Evolutionary conservation across 2,113 vertebrate genomes (phyloP).

Genomic region (Etia nguti): DNA sequence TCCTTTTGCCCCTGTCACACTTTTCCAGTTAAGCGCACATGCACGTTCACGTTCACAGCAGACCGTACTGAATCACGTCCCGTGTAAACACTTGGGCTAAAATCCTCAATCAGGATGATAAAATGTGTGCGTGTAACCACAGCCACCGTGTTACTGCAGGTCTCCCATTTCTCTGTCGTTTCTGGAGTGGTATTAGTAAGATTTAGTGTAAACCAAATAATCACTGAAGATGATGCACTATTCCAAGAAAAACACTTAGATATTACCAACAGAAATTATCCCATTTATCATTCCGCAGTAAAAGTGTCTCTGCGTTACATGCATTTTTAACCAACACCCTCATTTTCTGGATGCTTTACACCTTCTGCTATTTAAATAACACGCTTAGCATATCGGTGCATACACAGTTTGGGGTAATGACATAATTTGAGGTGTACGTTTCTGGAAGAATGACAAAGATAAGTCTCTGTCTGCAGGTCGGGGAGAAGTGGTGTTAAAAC

Average conservation of each 20-base stretch:
- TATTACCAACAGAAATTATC: conserved; percentile 28
- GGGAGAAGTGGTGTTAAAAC: not conserved
- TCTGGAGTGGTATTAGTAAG: not conserved
- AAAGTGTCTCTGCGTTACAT: conserved; percentile 58
- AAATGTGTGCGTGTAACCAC: not conserved
- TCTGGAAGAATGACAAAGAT: conserved; percentile 5
- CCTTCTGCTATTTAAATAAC: not conserved
- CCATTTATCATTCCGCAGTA: conserved; percentile 55
- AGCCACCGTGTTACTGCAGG: not conserved
- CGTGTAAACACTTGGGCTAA: not conserved
- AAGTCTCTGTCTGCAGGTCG: not conserved
- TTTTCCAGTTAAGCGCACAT: not conserved
- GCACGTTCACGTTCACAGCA: not conserved
- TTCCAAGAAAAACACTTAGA: conserved; percentile 48
- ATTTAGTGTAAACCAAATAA: conserved; percentile 48
- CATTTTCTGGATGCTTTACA: conserved; percentile 40
- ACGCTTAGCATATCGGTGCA: conserved; percentile 2
- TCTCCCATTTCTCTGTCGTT: not conserved
- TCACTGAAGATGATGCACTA: conserved; percentile 3
- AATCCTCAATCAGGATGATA: not conserved
- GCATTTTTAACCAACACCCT: conserved; percentile 42
- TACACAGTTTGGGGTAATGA: conserved; percentile 19
- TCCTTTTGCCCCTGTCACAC: rapidly evolving
- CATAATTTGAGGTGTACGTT: conserved; percentile 42
- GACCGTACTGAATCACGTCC: not conserved